These are phyloP conservation scores for Synergus japonicus DNA, from an alignment of 2,888 invertebrate genomes.

Conservation along the genomic window DNA sequence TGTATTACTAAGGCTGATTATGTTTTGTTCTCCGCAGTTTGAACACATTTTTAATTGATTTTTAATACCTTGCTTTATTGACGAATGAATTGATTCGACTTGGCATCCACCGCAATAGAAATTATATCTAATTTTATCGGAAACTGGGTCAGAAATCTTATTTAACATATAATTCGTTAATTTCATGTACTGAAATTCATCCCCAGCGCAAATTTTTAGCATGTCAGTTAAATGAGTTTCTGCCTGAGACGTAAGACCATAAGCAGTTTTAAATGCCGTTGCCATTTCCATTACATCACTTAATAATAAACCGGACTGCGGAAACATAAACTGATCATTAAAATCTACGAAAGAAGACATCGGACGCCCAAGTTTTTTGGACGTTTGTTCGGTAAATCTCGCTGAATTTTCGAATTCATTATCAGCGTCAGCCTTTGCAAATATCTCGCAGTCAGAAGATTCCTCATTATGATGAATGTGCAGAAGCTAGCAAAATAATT, in stretches of 20 bases:
- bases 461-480: too few species aligned
- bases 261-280: neutral
- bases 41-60: neutral
- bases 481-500: too few species aligned
- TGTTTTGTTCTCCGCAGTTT: conserved; percentile 12
- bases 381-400: neutral
- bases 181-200: conserved; percentile 8
- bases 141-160: conserved; percentile 29
- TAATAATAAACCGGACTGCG: conserved; percentile 12
- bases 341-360: neutral
- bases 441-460: neutral
- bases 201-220: conserved; percentile 37
- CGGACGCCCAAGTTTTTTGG: neutral
- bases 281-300: conserved; percentile 29
- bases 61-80: conserved; percentile 18
- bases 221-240: neutral
- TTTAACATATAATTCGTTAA: conserved; percentile 25
- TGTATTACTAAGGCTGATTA: neutral
- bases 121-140: conserved; percentile 37
- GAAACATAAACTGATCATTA: conserved; percentile 32
- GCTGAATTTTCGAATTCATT: neutral
- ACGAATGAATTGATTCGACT: conserved; percentile 30
- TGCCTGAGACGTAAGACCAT: conserved; percentile 10
- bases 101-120: conserved; percentile 35
- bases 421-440: neutral